Conservation (phyloP, 1,140 invertebrate species). For the Trissolcus basalis region DNA sequence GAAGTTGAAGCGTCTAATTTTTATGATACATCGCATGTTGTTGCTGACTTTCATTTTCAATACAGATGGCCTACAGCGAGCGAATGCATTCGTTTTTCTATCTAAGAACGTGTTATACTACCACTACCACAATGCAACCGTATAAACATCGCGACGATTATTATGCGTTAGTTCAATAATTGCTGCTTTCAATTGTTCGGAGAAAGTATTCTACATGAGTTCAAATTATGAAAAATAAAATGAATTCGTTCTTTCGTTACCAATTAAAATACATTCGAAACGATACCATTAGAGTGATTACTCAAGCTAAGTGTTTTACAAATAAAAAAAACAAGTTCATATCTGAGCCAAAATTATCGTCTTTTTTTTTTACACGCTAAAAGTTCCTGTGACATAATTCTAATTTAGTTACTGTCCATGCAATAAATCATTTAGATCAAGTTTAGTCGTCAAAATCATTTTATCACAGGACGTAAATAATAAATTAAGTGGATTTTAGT, state of each 20-base stretch:
- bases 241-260: neutral
- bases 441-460: no score
- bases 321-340: no score
- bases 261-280: neutral
- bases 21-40: conserved; percentile 8
- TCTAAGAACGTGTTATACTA: neutral
- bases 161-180: conserved; percentile 18
- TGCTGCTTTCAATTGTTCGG: conserved; percentile 7
- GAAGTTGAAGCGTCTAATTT: conserved; percentile 7
- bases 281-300: no score
- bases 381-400: no score
- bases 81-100: neutral
- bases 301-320: no score
- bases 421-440: no score
- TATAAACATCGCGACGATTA: conserved; percentile 2
- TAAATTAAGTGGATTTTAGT: no score
- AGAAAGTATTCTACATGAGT: conserved; percentile 8
- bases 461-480: no score
- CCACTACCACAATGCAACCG: neutral
- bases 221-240: no score
- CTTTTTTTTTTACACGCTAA: no score
- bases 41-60: conserved; percentile 18
- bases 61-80: conserved; percentile 4
- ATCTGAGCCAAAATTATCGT: no score
- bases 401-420: no score